These are phyloP conservation scores for Microcebus tavaratra DNA, from an alignment of 2,113 vertebrate genomes.

Conservation along the genomic window DNA sequence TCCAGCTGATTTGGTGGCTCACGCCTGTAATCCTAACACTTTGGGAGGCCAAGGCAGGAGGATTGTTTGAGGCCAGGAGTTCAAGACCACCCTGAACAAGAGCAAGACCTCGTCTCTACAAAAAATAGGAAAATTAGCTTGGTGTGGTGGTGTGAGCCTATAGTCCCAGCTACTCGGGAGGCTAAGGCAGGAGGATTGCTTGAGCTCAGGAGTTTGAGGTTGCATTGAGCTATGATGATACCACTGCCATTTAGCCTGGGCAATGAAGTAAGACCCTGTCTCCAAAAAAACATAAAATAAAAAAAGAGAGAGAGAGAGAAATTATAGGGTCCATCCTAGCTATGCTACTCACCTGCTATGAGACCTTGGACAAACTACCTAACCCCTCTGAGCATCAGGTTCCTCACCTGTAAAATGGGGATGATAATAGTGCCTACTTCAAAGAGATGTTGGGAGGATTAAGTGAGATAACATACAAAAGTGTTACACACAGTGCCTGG, in stretches of 20 bases:
- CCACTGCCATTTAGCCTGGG: too few species aligned
- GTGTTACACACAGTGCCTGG: background rate
- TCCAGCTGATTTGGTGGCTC: background rate
- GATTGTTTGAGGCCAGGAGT: background rate
- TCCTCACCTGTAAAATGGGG: background rate
- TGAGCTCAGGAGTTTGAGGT: background rate
- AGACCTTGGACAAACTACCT: background rate
- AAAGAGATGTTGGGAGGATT: background rate
- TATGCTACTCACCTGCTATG: background rate
- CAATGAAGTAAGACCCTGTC: too few species aligned
- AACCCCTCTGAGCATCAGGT: background rate
- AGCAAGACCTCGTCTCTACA: too few species aligned
- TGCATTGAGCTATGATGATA: too few species aligned
- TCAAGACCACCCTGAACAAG: background rate
- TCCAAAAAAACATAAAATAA: too few species aligned
- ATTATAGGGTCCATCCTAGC: background rate
- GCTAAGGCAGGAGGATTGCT: too few species aligned
- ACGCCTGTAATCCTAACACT: too few species aligned
- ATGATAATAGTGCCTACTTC: background rate
- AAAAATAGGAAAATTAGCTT: too few species aligned
- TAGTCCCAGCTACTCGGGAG: too few species aligned
- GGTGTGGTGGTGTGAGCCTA: too few species aligned
- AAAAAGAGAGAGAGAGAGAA: background rate
- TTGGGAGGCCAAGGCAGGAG: too few species aligned
- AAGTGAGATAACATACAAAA: background rate